Conservation (phyloP, 2,888 invertebrate species). For the Oligia fasciuncula region DNA sequence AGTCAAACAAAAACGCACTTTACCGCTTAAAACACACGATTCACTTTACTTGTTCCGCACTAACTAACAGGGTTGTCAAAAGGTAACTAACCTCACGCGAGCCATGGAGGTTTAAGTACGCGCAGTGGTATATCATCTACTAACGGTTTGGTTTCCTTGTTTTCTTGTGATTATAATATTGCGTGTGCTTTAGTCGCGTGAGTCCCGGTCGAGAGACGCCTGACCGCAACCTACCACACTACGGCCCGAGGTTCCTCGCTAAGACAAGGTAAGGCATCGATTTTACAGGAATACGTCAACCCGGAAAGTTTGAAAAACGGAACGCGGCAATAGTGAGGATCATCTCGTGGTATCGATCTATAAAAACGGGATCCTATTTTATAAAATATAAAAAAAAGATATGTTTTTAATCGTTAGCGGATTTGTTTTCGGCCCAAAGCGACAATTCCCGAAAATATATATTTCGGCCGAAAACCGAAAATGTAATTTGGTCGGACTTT, state of each 20-base stretch:
- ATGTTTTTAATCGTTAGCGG: background rate
- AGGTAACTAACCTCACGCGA: constrained; percentile 60
- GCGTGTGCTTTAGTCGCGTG: constrained; percentile 93
- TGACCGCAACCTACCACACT: constrained; percentile 95
- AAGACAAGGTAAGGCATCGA: constrained; percentile 93
- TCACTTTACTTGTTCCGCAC: constrained; percentile 43
- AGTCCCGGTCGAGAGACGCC: constrained; percentile 97
- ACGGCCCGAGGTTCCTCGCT: constrained; percentile 96
- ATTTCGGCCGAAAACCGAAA: background rate
- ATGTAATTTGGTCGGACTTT: background rate
- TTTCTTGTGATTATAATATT: constrained; percentile 77
- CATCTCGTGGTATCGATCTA: background rate
- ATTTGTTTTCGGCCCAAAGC: background rate
- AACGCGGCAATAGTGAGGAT: background rate
- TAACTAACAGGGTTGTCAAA: constrained; percentile 53
- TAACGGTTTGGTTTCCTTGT: constrained; percentile 71
- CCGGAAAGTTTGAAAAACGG: background rate
- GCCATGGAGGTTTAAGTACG: constrained; percentile 47
- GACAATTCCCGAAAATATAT: background rate
- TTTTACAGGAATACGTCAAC: constrained; percentile 27
- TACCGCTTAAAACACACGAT: constrained; percentile 34
- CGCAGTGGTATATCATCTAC: constrained; percentile 55
- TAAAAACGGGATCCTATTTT: background rate
- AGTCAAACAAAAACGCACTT: constrained; percentile 38
- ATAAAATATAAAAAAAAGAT: background rate